A percentile compares a stretch with the other conserved stretches of the same genome.
Conservation (phyloP, 2,888 invertebrate species). For the Liposcelis brunnea region DNA sequence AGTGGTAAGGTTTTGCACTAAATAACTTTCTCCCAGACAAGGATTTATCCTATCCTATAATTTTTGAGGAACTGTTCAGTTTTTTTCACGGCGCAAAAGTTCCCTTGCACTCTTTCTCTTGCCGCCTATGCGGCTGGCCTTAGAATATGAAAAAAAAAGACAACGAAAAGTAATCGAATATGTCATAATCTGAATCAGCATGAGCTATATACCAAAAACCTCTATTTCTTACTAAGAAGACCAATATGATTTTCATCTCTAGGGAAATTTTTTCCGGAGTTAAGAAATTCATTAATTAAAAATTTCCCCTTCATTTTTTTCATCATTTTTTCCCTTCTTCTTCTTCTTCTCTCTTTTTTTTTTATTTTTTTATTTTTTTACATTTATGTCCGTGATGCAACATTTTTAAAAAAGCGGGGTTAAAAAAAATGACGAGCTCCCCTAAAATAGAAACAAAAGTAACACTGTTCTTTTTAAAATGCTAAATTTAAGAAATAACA, state of each 20-base stretch:
- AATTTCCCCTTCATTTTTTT: conserved; percentile 2
- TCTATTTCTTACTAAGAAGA: no score
- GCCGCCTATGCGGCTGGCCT: no score
- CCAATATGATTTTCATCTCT: conserved; percentile 6
- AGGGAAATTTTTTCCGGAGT: conserved; percentile 8
- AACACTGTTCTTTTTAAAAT: conserved; percentile 9
- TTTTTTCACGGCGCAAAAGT: no score
- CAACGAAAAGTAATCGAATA: background rate
- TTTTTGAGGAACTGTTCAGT: no score
- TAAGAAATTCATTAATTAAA: conserved; percentile 9
- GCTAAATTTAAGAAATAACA: conserved; percentile 3
- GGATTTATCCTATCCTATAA: no score
- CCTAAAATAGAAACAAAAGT: conserved; percentile 1
- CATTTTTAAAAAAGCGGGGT: background rate
- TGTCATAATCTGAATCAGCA: no score
- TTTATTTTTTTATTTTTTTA: conserved; percentile 3
- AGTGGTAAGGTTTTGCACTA: no score
- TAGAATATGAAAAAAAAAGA: conserved; percentile 7
- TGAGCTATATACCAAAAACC: no score
- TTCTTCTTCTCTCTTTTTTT: conserved; percentile 3
- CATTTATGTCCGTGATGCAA: conserved; percentile 9
- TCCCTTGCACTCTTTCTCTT: no score
- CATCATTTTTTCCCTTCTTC: conserved; percentile 2
- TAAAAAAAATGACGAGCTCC: conserved; percentile 1
- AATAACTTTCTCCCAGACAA: no score